Evolutionary conservation across 2,113 vertebrate species (phyloP).

Genomic region (Hydrochoerus hydrochaeris): DNA sequence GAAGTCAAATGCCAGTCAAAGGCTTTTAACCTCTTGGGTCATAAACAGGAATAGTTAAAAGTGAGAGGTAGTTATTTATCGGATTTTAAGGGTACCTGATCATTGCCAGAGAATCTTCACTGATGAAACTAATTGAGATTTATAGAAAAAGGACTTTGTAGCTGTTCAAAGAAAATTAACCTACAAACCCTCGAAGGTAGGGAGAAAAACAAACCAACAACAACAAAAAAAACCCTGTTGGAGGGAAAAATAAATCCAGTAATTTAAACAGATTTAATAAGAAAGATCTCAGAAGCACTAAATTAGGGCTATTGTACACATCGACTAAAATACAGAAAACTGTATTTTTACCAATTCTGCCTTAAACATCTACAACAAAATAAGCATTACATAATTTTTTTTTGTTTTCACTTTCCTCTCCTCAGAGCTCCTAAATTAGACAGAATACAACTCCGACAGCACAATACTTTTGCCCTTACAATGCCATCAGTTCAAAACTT

Average conservation of each 20-base stretch:
- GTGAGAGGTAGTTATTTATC: constrained; percentile 88
- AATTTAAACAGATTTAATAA: constrained; percentile 62
- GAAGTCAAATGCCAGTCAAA: constrained; percentile 96
- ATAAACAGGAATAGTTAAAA: constrained; percentile 93
- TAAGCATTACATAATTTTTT: constrained; percentile 73
- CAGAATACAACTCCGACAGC: constrained; percentile 7
- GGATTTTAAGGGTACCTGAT: constrained; percentile 85
- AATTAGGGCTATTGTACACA: constrained; percentile 36
- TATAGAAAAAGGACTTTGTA: constrained; percentile 78
- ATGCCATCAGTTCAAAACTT: constrained; percentile 62
- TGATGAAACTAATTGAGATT: constrained; percentile 83
- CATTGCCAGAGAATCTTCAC: constrained; percentile 70
- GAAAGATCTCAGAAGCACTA: constrained; percentile 65
- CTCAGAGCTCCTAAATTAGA: constrained; percentile 61
- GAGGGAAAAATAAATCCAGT: constrained; percentile 43
- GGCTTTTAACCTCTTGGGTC: constrained; percentile 95
- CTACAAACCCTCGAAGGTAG: constrained; percentile 42
- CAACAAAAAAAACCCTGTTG: neutral
- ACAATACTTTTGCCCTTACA: constrained; percentile 60
- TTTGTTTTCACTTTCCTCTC: constrained; percentile 59
- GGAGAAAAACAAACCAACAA: constrained; percentile 71
- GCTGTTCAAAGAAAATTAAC: constrained; percentile 76
- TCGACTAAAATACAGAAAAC: constrained; percentile 68
- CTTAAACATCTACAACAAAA: constrained; percentile 79
- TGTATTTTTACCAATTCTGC: constrained; percentile 70